Evolutionary conservation across 1,140 invertebrate species (phyloP).

Genomic region (Adoxophyes honmai): DNA sequence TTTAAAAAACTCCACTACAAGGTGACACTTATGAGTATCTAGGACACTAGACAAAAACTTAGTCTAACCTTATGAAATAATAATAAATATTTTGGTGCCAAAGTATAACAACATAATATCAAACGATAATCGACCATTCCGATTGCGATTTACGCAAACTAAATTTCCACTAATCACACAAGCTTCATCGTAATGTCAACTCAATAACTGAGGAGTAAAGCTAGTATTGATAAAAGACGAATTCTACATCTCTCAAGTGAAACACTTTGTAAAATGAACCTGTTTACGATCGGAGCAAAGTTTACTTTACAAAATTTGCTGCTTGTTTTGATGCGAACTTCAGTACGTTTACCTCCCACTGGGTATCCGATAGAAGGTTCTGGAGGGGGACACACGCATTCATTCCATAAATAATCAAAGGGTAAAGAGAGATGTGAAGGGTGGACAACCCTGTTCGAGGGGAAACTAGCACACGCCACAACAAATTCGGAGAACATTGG

Average conservation of each 20-base stretch:
- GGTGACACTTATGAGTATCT: conserved; percentile 68
- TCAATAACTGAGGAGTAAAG: conserved; percentile 10
- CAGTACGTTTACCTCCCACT: conserved; percentile 27
- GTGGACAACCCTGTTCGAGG: conserved; percentile 39
- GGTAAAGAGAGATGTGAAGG: conserved; percentile 53
- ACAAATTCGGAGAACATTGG: conserved; percentile 32
- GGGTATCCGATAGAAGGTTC: conserved; percentile 18
- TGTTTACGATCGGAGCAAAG: neutral
- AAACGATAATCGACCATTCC: conserved; percentile 51
- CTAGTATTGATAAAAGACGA: conserved; percentile 2
- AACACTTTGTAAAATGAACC: conserved; percentile 11
- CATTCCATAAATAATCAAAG: conserved; percentile 69
- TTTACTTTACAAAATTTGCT: conserved; percentile 5
- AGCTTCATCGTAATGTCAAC: conserved; percentile 57
- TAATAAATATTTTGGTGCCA: conserved; percentile 73
- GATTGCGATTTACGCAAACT: conserved; percentile 54
- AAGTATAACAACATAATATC: conserved; percentile 52
- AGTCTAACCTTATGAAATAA: conserved; percentile 60
- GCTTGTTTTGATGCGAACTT: conserved; percentile 9
- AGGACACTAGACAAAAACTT: conserved; percentile 72
- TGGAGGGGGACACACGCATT: conserved; percentile 48
- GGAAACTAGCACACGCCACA: conserved; percentile 60
- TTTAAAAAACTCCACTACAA: conserved; percentile 65
- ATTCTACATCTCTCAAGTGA: conserved; percentile 12
- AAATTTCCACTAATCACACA: conserved; percentile 67